A percentile compares a stretch with the other conserved stretches of the same genome.
phyloP scores from a whole-genome alignment of 1,140 invertebrate genomes.

The Paralvinella palmiformis region DNA sequence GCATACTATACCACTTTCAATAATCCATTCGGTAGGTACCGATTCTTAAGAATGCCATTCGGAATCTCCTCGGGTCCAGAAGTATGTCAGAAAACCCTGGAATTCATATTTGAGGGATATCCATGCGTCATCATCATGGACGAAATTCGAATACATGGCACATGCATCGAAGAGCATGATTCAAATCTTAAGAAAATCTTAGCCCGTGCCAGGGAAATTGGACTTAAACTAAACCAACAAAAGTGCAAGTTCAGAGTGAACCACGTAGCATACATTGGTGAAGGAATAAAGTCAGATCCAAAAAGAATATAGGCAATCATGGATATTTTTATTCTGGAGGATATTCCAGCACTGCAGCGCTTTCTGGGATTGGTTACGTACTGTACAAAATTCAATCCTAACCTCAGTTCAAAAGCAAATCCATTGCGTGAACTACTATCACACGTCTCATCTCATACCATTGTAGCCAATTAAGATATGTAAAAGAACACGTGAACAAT shows the following conservation, averaged over 20 bases:
- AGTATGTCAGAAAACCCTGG: not conserved
- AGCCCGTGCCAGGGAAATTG: too few relatives aligned
- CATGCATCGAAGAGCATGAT: not conserved
- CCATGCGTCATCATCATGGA: not conserved
- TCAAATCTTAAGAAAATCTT: too few relatives aligned
- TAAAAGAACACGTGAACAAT: too few relatives aligned
- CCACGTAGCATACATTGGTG: too few relatives aligned
- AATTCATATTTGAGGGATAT: not conserved
- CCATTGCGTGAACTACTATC: conserved; percentile 44
- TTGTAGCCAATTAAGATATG: too few relatives aligned
- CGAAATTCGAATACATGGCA: not conserved
- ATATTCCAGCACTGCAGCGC: not conserved
- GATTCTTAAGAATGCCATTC: conserved; percentile 8
- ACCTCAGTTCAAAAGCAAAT: not conserved
- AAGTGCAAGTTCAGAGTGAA: too few relatives aligned
- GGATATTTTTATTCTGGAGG: not conserved
- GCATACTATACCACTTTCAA: not conserved
- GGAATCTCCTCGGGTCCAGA: conserved; percentile 13
- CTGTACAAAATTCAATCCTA: not conserved
- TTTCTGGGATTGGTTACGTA: not conserved
- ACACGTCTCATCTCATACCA: too few relatives aligned
- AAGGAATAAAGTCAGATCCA: not conserved
- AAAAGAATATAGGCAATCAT: not conserved
- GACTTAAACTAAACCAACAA: too few relatives aligned
- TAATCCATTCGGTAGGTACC: conserved; percentile 8